These are phyloP conservation scores for Epinephelus fuscoguttatus DNA, from an alignment of 2,113 vertebrate genomes.

Conservation along the genomic window DNA sequence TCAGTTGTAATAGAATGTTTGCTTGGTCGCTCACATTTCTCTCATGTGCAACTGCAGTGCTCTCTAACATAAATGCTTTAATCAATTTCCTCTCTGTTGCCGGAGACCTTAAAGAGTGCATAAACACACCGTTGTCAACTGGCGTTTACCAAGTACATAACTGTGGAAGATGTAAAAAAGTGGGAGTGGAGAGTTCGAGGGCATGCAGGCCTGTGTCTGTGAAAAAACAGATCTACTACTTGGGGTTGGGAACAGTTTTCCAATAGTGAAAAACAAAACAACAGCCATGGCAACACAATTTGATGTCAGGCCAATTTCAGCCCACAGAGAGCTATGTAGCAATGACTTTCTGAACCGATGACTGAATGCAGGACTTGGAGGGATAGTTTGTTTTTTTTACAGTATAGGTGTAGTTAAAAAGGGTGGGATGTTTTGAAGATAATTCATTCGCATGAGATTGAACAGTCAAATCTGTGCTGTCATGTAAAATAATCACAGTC, in stretches of 20 bases:
- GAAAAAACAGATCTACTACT: conserved; percentile 37
- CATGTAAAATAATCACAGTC: neutral
- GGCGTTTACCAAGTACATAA: conserved; percentile 20
- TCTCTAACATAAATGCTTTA: conserved; percentile 38
- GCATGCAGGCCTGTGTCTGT: conserved; percentile 12
- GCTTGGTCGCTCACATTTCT: conserved; percentile 57
- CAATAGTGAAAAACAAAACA: conserved; percentile 35
- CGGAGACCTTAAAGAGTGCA: conserved; percentile 53
- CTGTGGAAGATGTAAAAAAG: conserved; percentile 32
- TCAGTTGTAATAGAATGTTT: conserved; percentile 57
- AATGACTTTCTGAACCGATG: conserved; percentile 20
- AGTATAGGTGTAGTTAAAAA: neutral
- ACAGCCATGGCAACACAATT: conserved; percentile 16
- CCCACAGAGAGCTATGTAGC: conserved; percentile 26
- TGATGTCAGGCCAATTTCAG: conserved; percentile 34
- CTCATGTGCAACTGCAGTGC: conserved; percentile 31
- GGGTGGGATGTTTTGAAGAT: neutral
- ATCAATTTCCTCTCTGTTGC: conserved; percentile 50
- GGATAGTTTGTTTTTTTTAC: neutral
- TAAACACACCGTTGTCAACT: conserved; percentile 40
- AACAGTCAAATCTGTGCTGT: neutral
- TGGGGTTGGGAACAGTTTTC: conserved; percentile 26
- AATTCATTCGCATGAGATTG: neutral
- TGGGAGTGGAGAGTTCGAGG: conserved; percentile 20
- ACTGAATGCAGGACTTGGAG: conserved; percentile 3